Conservation (phyloP, 2,888 invertebrate genomes). For the Polietes domitor region DNA sequence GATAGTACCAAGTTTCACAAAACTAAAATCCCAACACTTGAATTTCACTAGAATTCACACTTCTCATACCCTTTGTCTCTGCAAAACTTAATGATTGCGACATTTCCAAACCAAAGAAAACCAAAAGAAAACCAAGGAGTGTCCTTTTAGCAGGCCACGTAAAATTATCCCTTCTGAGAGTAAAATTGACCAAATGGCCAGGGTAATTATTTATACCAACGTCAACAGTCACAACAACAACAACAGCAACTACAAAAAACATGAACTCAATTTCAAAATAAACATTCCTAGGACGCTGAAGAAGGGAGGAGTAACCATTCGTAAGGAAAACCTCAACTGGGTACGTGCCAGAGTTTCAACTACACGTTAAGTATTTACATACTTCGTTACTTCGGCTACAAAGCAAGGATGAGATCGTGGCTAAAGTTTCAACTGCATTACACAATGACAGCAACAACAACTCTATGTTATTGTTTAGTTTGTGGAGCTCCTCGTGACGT, state of each 20-base stretch:
- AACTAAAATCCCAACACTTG: no score
- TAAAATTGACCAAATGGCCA: not conserved
- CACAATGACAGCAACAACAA: not conserved
- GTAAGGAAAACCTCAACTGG: not conserved
- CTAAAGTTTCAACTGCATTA: not conserved
- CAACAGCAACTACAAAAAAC: slow-evolving; percentile 32
- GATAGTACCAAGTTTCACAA: no score
- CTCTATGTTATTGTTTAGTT: not conserved
- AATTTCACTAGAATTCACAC: no score
- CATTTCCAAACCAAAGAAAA: no score
- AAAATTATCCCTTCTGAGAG: slow-evolving; percentile 36
- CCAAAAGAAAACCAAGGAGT: no score
- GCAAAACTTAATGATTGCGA: no score
- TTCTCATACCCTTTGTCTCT: no score
- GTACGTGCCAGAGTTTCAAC: no score
- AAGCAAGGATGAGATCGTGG: not conserved
- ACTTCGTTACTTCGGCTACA: not conserved
- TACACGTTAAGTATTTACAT: not conserved
- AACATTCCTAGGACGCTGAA: slow-evolving; percentile 10
- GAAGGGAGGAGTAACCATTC: slow-evolving; percentile 4
- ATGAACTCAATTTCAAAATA: slow-evolving; percentile 44
- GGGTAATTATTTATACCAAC: slow-evolving; percentile 45
- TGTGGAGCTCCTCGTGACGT: slow-evolving; percentile 25
- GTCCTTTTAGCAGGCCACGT: not conserved
- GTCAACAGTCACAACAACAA: no score